Base-by-base conservation (phyloP, 1,140 invertebrate genomes). In the Heliconius himera region DNA sequence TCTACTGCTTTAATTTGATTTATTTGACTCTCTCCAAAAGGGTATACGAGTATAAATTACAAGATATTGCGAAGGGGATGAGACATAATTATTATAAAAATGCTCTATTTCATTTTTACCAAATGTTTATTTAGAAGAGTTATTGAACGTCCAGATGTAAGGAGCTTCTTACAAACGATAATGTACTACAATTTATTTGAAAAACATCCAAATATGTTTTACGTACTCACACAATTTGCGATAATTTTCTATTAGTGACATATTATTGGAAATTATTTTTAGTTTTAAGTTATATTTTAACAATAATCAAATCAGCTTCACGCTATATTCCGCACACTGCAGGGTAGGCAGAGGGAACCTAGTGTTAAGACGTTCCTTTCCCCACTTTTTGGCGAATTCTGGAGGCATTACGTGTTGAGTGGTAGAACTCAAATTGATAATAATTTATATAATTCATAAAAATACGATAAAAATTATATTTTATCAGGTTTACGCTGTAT, bases 1-100 rank as follows among this genome's bases (percentile, higher is more conserved):
- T 89, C 81, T 83, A 92, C 89, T 93, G 80, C 86, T 92, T 91
- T 92, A 92, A 92, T 93, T 93, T 93, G 93, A 94, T 94, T 93
- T 94, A 94, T 93, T 90, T 90, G 89, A 90, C 89, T 90, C 89
- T 78, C 80, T 88, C 71, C 74, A 82, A 93, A 93, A 91, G 93
- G 91, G 91, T 94, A 88, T 89, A 76, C 81, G 80, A 74, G 83
- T 88, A 92, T 92, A 91, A 90, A 89, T 91, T 89, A 89, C 83
- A 76, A 80, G 82, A 86, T 86, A 90, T 88, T 87, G 83, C 77
- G 71, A 78, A 60, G 73, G 77, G 80, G 80, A 81, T 70, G 72
- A 8, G 20, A 41, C 13, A 66, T 29, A n/a, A 38, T 41, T 33
- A 66, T 76, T 81, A 72, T 72, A 51, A 78, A 78, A 78, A 29